phyloP scores from a whole-genome alignment of 2,888 invertebrate species.

The Rhynchonema sp. region DNA sequence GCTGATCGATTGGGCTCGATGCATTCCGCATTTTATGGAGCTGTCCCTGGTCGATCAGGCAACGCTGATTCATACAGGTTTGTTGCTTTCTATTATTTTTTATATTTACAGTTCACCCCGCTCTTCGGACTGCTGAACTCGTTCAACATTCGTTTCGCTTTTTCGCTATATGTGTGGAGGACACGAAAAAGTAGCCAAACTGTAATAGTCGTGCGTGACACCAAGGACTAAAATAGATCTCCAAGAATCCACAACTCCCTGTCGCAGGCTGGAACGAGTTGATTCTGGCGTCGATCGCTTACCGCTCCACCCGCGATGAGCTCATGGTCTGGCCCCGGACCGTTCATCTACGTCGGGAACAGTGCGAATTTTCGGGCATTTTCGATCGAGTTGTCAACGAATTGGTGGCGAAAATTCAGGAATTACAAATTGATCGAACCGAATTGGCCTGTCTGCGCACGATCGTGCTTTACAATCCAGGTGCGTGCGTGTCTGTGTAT shows the following conservation, averaged over 20 bases:
- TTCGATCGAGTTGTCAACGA: constrained; percentile 35
- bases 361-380: background rate
- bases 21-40: constrained; percentile 81
- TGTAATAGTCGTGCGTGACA: no score
- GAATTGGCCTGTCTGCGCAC: constrained; percentile 82
- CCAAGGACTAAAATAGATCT: no score
- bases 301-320: background rate
- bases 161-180: background rate
- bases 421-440: constrained; percentile 63
- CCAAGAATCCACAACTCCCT: no score
- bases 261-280: background rate
- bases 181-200: no score
- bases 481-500: constrained; percentile 33
- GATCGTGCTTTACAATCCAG: constrained; percentile 85
- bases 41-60: constrained; percentile 72
- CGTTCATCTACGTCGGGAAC: background rate
- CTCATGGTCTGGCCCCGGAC: background rate
- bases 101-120: no score
- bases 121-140: no score
- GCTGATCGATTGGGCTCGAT: constrained; percentile 84
- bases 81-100: background rate
- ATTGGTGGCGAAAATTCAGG: constrained; percentile 80
- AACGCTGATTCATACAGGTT: background rate
- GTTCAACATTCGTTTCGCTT: background rate
- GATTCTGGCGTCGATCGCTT: background rate